Evolutionary conservation across 2,113 vertebrate genomes (phyloP), one percentile per base, ranked within the genome.

Genomic region (Meriones unguiculatus): DNA sequence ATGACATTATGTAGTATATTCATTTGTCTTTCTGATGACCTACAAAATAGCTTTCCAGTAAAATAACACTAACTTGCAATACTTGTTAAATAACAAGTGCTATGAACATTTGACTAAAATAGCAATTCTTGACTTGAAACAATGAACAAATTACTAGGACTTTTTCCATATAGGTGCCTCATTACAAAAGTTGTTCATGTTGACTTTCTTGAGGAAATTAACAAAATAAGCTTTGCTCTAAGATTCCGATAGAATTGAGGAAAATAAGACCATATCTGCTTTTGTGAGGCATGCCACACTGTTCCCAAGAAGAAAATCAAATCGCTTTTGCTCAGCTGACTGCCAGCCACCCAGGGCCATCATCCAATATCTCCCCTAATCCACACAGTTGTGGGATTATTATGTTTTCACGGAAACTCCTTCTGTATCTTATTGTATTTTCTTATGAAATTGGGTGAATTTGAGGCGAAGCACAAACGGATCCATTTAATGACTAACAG

Each of bases 381-480:
- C 77, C 15, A 24, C 73, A 76, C 10, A 77, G 35, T 14, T 80
- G 32, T 57, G 50, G 0, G 5, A 87, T 80, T 95, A 50, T 77
- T 94, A 52, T 52, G 50, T 90, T 88, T 95, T 89, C 91, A 90
- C 35, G 89, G 50, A 89, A 89, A 89, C 93, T 75, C 15, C 11
- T 5, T 91, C 1, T 65, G 50, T 85, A 85, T 92, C 93, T 78
- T 70, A 67, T 78, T 89, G 88, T 38, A 91, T 35, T 78, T 96
- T 94, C 62, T 95, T 92, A 92, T 70, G 52, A 94, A 85, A 91
- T 78, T 90, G 95, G 87, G 41, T 92, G 80, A 96, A 96, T 84
- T 85, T 94, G 80, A 97, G 95, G 17, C 76, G 78, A 96, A 97
- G 22, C n/a, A 69, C 41, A 91, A 30, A 14, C 57, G 76, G 69